Base-by-base conservation (phyloP, 2,888 invertebrate genomes). In the Cheilosia soror region DNA sequence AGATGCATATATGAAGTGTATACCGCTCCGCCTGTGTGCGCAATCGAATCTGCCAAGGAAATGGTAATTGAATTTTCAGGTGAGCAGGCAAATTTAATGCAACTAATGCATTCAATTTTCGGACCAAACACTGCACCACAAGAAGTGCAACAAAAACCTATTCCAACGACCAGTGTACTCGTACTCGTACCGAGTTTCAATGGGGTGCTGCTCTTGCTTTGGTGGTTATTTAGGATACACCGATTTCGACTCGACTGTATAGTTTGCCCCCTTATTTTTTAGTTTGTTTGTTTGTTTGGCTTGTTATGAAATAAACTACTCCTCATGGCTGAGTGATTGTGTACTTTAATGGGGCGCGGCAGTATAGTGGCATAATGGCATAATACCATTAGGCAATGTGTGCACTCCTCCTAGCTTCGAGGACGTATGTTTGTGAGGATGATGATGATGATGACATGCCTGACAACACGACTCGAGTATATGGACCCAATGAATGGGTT, bases 11-110 rank as follows among this genome's bases (percentile, higher is more conserved):
- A 44, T 33, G 25, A 27, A 33, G 11, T 27, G 7, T n/a, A 4
- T 44, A 5, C 40, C 11, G n/a, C 9, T 60, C 29, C 33, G 6
- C 29, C 11, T 42, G 58, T 65, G 71, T 65, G 71, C 75, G 69
- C 84, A 79, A 84, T 75, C 84, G 75, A 69, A 84, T 66, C 65
- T 71, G 65, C 80, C 84, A 84, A 79, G 80, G 75, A 84, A 84
- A 84, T 90, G 90, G 90, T 90, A 90, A 90, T 90, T 90, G 90
- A 90, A 90, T 90, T 90, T 90, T 89, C 90, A 90, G 90, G 90
- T 90, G 90, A 90, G 89, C 89, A 90, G 89, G 89, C 89, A 89
- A 90, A 89, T 88, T 89, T 88, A 84, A 87, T 87, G 83, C 86
- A 86, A 78, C 86, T 82, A 84, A 84, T 84, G 84, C 84, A 84